A percentile compares a stretch with the other conserved stretches of the same genome.
These are phyloP conservation scores for Caenorhabditis inopinata DNA, from an alignment of 1,140 invertebrate species.

Conservation along the genomic window DNA sequence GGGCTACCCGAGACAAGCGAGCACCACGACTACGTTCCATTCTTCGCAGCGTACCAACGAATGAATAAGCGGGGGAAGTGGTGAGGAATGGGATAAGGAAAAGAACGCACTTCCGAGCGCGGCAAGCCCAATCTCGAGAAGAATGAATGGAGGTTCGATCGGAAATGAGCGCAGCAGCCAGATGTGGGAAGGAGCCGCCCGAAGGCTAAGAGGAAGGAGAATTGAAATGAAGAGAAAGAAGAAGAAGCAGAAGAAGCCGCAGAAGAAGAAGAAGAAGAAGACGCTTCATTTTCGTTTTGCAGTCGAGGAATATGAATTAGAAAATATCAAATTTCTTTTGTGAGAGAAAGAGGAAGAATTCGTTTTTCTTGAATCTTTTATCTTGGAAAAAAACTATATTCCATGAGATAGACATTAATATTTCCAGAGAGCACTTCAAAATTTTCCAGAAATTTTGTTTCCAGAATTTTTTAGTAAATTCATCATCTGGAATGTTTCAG, in stretches of 20 bases:
- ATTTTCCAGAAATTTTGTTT: no score
- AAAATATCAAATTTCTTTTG: slow-evolving; percentile 26
- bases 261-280: slow-evolving; percentile 9
- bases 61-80: background rate
- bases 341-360: background rate
- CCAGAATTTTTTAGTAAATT: no score
- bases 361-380: background rate
- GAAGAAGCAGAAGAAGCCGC: background rate
- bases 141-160: background rate
- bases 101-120: slow-evolving; percentile 10
- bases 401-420: background rate
- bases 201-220: background rate
- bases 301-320: slow-evolving; percentile 18
- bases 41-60: background rate
- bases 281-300: slow-evolving; percentile 19
- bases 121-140: background rate
- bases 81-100: background rate
- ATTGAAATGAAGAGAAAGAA: slow-evolving; percentile 22
- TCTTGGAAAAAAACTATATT: background rate
- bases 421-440: no score
- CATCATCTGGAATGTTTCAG: no score
- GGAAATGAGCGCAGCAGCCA: slow-evolving; percentile 27
- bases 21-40: background rate
- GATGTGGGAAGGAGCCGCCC: background rate
- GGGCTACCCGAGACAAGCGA: background rate